A percentile compares a stretch with the other conserved stretches of the same genome.
Evolutionary conservation across 1,140 invertebrate genomes (phyloP).

Genomic region (Phymastichus coffea): DNA sequence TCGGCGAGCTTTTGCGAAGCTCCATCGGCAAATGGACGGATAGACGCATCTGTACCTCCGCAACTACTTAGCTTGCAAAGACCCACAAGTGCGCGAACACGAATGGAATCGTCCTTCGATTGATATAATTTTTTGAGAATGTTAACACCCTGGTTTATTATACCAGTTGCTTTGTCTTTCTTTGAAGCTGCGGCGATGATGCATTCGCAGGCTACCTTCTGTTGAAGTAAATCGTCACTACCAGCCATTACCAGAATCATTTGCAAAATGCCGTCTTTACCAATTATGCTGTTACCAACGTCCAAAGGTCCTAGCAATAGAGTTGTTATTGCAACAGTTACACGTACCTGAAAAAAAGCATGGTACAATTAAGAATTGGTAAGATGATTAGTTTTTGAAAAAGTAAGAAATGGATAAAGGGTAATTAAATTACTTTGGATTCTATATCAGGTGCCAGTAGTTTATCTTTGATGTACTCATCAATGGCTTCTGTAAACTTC

Average conservation of each 20-base stretch:
- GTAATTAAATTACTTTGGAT: constrained; percentile 84
- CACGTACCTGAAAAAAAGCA: constrained; percentile 59
- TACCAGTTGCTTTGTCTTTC: constrained; percentile 92
- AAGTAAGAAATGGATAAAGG: no score
- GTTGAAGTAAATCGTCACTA: constrained; percentile 79
- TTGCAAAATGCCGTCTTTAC: constrained; percentile 89
- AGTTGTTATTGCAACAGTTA: constrained; percentile 86
- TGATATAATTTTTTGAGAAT: constrained; percentile 94
- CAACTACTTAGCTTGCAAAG: constrained; percentile 95
- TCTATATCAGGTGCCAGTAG: constrained; percentile 84
- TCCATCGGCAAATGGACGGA: constrained; percentile 92
- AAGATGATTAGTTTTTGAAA: no score
- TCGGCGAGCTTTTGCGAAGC: constrained; percentile 90
- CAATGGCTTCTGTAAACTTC: constrained; percentile 75
- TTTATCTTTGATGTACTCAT: constrained; percentile 87
- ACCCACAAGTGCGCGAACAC: constrained; percentile 87
- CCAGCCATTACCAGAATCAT: constrained; percentile 98
- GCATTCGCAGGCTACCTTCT: constrained; percentile 93
- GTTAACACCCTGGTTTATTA: constrained; percentile 88
- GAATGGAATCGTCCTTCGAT: constrained; percentile 87
- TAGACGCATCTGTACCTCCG: constrained; percentile 93
- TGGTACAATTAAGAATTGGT: constrained; percentile 14
- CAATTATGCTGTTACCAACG: constrained; percentile 89
- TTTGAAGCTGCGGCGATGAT: constrained; percentile 95
- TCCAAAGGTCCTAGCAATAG: constrained; percentile 90